Conservation (phyloP, 2,888 invertebrate genomes). For the Athripsodes cinereus region DNA sequence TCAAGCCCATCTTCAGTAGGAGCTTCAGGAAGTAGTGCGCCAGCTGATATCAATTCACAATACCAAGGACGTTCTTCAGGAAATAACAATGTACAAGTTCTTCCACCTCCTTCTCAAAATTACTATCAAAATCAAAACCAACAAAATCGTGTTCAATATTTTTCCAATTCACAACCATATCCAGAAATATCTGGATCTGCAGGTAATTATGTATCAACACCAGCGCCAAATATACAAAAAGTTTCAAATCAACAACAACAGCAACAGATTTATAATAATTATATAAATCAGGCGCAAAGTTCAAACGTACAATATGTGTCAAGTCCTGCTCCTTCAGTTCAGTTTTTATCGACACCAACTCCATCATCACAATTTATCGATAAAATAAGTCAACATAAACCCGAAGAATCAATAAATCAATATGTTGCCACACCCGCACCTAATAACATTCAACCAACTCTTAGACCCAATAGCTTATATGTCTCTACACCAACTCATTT, state of each 20-base stretch:
- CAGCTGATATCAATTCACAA: conserved; percentile 11
- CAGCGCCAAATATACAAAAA: conserved; percentile 16
- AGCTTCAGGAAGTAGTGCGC: not conserved
- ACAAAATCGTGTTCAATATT: not conserved
- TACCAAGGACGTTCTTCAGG: not conserved
- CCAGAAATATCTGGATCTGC: conserved; percentile 15
- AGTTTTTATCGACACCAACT: conserved; percentile 29
- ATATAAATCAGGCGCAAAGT: not conserved
- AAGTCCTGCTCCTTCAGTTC: conserved; percentile 39
- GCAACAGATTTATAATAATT: not conserved
- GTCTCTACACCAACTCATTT: conserved; percentile 43
- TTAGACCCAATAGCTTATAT: conserved; percentile 34
- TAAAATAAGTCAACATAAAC: conserved; percentile 33
- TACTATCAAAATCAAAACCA: not conserved
- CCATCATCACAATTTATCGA: conserved; percentile 15
- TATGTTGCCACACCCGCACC: conserved; percentile 37
- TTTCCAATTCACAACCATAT: conserved; percentile 19
- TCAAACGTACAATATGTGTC: conserved; percentile 18
- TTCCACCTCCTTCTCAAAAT: conserved; percentile 3
- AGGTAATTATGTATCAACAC: conserved; percentile 21
- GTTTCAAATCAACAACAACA: conserved; percentile 25
- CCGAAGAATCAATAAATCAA: conserved; percentile 33
- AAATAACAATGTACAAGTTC: not conserved
- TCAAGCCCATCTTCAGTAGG: conserved; percentile 14
- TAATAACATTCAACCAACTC: conserved; percentile 23